Base-by-base conservation (phyloP, 2,888 invertebrate genomes). In the Seira sanloemensis region DNA sequence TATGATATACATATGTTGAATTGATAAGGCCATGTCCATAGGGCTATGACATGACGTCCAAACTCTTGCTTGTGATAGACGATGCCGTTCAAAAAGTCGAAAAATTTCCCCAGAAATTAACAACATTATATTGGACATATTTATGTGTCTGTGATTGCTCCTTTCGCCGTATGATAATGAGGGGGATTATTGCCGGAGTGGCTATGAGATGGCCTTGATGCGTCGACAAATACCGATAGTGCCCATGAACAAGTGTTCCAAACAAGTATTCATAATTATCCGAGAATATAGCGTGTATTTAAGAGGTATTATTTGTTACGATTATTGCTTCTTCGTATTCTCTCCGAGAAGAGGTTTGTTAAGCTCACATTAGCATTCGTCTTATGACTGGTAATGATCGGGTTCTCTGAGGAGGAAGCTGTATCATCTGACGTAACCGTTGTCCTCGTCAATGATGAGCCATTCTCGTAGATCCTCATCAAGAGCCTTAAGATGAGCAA, bases 131-230 rank as follows among this genome's bases (percentile, higher is more conserved):
- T 50, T 50, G 50, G 50, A 50, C n/a, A n/a, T n/a, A n/a, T n/a
- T n/a, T n/a, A 50, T 50, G 50, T 75, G 74, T 75, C 74, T 65
- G 65, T 75, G 74, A 75, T 75, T 75, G 74, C 74, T 75, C 74
- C 54, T 27, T 50, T 26, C 37, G 37, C 12, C 12, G 37, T 37
- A 37, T 37, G 4, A 12, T 12, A 12, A 7, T 37, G 37, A 37
- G 4, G 50, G n/a, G 12, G 50, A 50, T 50, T 16, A 50, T 12
- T 16, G 16, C 50, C 16, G n/a, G 12, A 12, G n/a, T 50, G 50
- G n/a, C n/a, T 18, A 50, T 50, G 37, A 37, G 5, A 37, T 12
- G 50, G 50, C 50, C 50, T 50, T 50, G 50, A 50, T 50, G 50
- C 16, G n/a, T n/a, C n/a, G n/a, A n/a, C n/a, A 16, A 12, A 50